Base-by-base conservation (phyloP, 2,113 vertebrate genomes). In the Passer domesticus region DNA sequence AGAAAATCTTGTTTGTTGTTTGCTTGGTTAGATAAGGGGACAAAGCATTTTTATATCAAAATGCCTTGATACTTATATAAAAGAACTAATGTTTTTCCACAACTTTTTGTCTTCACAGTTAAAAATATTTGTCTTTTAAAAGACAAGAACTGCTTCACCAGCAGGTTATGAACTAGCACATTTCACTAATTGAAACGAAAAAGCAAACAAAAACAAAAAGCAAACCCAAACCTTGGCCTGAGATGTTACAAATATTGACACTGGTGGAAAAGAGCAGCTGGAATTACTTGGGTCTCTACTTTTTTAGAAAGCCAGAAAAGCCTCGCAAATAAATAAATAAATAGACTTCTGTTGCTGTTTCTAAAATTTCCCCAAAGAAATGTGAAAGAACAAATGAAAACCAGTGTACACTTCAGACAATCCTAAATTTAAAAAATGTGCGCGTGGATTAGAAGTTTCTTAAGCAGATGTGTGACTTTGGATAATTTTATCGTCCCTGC, bases 231-330 rank as follows among this genome's bases (percentile, higher is more conserved):
- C 53, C 14, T 72, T 94, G 90, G 95, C 86, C 64, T 50, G 60
- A 93, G 93, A 93, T 87, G 83, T 94, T 94, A 90, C 76, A 87
- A 89, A 87, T 78, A 60, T 73, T 95, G 88, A 89, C 90, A 89
- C 49, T 89, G 49, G n/a, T 93, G 86, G 88, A 95, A 96, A 93
- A 78, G 69, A 96, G 80, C 93, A 95, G 93, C 88, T 96, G 94
- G 95, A 95, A 96, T 84, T 94, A 93, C 82, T 97, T 96, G 92
- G 50, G 27, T 83, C 94, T 85, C 39, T 85, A 52, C n/a, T 92
- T 24, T 77, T 76, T 82, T 82, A 94, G 76, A 90, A 87, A 87
- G 73, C 76, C 93, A 92, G 73, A 89, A 86, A 92, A 95, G 44
- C n/a, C 76, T 92, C 11, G 1, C 60, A 96, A 95, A 90, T 89